Conservation (phyloP, 2,113 vertebrate species). For the Etheostoma spectabile region DNA sequence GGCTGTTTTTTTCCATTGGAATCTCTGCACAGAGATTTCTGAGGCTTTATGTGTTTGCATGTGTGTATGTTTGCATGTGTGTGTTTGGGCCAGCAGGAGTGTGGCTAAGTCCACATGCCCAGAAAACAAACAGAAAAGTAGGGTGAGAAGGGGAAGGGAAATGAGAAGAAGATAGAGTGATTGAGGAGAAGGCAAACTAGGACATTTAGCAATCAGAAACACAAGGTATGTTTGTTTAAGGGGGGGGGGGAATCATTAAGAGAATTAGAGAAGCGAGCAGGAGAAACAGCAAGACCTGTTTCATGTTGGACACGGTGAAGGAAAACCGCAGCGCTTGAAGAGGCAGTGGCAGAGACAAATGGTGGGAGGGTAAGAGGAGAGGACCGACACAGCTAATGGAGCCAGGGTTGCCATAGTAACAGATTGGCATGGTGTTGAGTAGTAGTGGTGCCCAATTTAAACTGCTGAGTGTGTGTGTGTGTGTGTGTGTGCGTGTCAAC, state of each 20-base stretch:
- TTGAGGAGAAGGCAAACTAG: constrained; percentile 50
- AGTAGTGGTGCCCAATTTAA: constrained; percentile 41
- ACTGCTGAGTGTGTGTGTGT: constrained; percentile 48
- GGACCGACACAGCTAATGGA: constrained; percentile 56
- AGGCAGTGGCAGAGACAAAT: constrained; percentile 54
- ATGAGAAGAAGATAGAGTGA: constrained; percentile 32
- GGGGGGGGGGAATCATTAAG: constrained; percentile 24
- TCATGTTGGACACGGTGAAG: constrained; percentile 51
- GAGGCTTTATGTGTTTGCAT: constrained; percentile 32
- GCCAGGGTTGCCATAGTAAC: constrained; percentile 78
- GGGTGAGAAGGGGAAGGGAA: background rate
- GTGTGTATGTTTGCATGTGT: constrained; percentile 18
- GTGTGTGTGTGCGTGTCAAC: constrained; percentile 28
- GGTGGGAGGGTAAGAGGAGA: constrained; percentile 47
- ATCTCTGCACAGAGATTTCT: constrained; percentile 31
- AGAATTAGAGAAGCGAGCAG: constrained; percentile 50
- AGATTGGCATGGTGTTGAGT: constrained; percentile 72
- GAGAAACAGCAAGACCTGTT: constrained; percentile 52
- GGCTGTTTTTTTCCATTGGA: constrained; percentile 34
- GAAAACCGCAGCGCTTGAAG: constrained; percentile 56
- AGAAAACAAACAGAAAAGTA: constrained; percentile 48
- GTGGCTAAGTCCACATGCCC: constrained; percentile 54
- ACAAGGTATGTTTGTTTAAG: constrained; percentile 61
- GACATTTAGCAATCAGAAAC: constrained; percentile 58
- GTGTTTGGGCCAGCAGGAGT: constrained; percentile 48